These are phyloP conservation scores for Nymphalis polychloros DNA, from an alignment of 2,888 invertebrate genomes.

Conservation along the genomic window DNA sequence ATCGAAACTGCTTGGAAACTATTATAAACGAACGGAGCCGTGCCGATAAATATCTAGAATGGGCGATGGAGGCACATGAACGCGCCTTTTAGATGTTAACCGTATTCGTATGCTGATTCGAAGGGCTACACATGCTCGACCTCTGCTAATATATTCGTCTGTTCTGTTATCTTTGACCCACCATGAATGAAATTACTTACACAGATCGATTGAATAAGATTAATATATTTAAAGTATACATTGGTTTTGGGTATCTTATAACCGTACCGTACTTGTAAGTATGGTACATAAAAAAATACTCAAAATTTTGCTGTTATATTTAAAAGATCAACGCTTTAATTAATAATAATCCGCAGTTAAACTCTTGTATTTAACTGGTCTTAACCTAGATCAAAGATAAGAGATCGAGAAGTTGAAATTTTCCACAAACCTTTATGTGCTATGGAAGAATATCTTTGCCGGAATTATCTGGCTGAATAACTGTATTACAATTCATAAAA, in stretches of 20 bases:
- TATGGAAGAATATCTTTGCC: no score
- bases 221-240: neutral
- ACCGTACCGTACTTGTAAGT: no score
- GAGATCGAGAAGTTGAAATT: no score
- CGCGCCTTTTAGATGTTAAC: slow-evolving; percentile 16
- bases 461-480: no score
- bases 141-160: slow-evolving; percentile 24
- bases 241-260: neutral
- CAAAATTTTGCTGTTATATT: no score
- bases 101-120: slow-evolving; percentile 33
- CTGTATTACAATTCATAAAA: no score
- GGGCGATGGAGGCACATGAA: neutral
- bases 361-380: no score
- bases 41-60: slow-evolving; percentile 12
- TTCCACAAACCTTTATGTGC: no score
- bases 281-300: no score
- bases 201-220: neutral
- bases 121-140: slow-evolving; percentile 32
- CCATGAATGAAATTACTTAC: neutral
- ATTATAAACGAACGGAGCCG: slow-evolving; percentile 18
- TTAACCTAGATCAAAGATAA: no score
- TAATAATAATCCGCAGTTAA: no score
- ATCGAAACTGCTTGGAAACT: slow-evolving; percentile 36
- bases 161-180: slow-evolving; percentile 17
- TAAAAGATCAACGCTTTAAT: no score